Percentiles rank a stretch among this genome's conserved stretches.
Conservation (phyloP, 1,140 invertebrate genomes). For the Nymphalis io region DNA sequence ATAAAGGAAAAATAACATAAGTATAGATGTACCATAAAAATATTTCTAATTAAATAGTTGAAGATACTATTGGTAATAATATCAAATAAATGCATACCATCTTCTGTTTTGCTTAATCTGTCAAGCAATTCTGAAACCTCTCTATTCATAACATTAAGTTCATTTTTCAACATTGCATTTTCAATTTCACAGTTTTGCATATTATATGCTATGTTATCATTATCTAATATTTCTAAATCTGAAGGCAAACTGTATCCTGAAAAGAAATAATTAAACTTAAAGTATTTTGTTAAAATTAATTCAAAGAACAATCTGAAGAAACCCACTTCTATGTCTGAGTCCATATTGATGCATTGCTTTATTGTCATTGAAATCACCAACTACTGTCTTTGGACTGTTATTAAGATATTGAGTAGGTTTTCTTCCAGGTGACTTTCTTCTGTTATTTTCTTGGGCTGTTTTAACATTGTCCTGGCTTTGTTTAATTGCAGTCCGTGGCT, state of each 20-base stretch:
- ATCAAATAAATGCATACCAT: slow-evolving; percentile 55
- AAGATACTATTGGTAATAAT: slow-evolving; percentile 20
- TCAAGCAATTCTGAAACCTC: slow-evolving; percentile 65
- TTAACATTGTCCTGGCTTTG: slow-evolving; percentile 33
- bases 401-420: slow-evolving; percentile 51
- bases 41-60: slow-evolving; percentile 3
- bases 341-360: slow-evolving; percentile 48
- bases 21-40: background rate
- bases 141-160: slow-evolving; percentile 72
- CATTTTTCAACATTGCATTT: slow-evolving; percentile 80
- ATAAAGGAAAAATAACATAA: slow-evolving; percentile 6
- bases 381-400: slow-evolving; percentile 52
- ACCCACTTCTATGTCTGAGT: slow-evolving; percentile 61
- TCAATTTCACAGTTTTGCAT: slow-evolving; percentile 78
- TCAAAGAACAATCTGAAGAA: background rate
- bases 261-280: slow-evolving; percentile 33
- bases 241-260: slow-evolving; percentile 62
- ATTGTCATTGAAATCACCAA: slow-evolving; percentile 49
- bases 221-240: slow-evolving; percentile 55
- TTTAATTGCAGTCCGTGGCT: slow-evolving; percentile 26
- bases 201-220: slow-evolving; percentile 65
- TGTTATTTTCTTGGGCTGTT: slow-evolving; percentile 34
- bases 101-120: slow-evolving; percentile 62
- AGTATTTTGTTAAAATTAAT: slow-evolving; percentile 6
- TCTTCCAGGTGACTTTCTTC: slow-evolving; percentile 42